Percentiles rank a stretch among this genome's conserved stretches.
Conservation (phyloP, 2,888 invertebrate species). For the Yponomeuta sedellus region DNA sequence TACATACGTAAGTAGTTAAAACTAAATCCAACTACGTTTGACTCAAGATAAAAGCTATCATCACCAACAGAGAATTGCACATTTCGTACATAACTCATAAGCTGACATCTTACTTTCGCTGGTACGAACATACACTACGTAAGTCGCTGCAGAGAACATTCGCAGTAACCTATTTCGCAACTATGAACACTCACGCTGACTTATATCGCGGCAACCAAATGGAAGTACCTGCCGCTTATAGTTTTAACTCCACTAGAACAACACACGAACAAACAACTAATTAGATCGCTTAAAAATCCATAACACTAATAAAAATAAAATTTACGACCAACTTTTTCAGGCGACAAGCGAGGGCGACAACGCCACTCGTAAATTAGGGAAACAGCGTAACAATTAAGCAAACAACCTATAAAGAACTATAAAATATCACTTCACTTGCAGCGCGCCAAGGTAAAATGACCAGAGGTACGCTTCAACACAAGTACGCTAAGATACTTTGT, state of each 20-base stretch:
- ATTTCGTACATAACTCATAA: not conserved
- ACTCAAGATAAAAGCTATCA: not conserved
- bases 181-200: too few species aligned
- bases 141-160: too few species aligned
- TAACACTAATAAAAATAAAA: conserved; percentile 11
- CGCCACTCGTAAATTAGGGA: conserved; percentile 18
- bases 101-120: too few species aligned
- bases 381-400: conserved; percentile 6
- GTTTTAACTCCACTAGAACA: conserved; percentile 1
- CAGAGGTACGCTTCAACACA: too few species aligned
- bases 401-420: not conserved
- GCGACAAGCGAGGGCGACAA: conserved; percentile 18
- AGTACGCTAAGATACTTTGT: too few species aligned
- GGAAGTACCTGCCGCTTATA: not conserved
- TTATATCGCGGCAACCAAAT: too few species aligned
- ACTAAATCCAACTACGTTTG: too few species aligned
- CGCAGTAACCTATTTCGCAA: too few species aligned
- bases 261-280: not conserved
- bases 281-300: conserved; percentile 7
- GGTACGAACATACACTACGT: too few species aligned
- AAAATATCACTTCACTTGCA: not conserved
- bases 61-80: not conserved
- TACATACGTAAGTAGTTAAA: too few species aligned
- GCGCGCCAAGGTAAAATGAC: not conserved
- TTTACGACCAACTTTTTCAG: not conserved